These are phyloP conservation scores for Idaea aversata DNA, from an alignment of 2,888 invertebrate genomes.

Conservation along the genomic window DNA sequence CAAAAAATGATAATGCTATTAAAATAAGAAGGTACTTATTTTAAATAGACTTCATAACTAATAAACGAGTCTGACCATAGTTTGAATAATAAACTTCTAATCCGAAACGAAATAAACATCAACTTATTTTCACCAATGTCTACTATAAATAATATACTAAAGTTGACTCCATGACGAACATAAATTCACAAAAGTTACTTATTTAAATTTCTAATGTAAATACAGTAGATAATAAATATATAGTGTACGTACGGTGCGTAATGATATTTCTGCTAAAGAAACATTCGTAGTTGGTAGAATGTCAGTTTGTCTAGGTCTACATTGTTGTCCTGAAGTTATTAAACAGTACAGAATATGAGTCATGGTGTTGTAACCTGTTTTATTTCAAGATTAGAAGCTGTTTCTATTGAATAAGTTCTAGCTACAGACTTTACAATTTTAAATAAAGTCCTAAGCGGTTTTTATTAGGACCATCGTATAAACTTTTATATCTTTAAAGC, in stretches of 20 bases:
- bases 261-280: slow-evolving; percentile 18
- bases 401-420: slow-evolving; percentile 2
- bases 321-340: slow-evolving; percentile 19
- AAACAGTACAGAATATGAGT: slow-evolving; percentile 17
- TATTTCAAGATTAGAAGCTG: slow-evolving; percentile 12
- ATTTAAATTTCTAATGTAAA: neutral
- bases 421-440: neutral
- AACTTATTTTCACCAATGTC: neutral
- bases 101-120: neutral
- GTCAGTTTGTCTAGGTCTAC: slow-evolving; percentile 14
- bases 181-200: neutral
- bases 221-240: slow-evolving; percentile 7
- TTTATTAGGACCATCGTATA: too few species aligned
- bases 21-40: neutral
- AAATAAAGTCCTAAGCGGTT: neutral
- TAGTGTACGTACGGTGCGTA: neutral
- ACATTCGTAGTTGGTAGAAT: slow-evolving; percentile 10
- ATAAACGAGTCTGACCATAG: neutral
- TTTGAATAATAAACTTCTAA: neutral
- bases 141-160: neutral
- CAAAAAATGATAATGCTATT: neutral
- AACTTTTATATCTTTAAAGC: too few species aligned
- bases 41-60: neutral
- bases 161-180: neutral
- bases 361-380: slow-evolving; percentile 21